Evolutionary conservation across 2,797 vertebrate genomes (phyloP).

Genomic region (Cheracebus regulus): DNA sequence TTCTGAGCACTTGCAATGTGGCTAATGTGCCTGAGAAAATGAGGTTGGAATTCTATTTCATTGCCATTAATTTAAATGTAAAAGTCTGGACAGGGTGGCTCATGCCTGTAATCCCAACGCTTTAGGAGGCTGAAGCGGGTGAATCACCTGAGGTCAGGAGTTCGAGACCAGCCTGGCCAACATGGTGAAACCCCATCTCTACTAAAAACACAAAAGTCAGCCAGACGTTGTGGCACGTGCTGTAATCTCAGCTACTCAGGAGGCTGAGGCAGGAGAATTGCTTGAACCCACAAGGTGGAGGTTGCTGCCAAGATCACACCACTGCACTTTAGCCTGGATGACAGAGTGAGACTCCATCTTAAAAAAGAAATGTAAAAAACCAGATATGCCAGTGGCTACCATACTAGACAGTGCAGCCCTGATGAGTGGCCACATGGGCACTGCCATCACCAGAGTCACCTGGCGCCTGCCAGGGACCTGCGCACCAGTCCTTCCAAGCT

Average conservation of each 20-base stretch:
- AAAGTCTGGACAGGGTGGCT: neutral
- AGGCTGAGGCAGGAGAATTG: neutral
- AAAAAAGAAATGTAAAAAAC: neutral
- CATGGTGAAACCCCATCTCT: neutral
- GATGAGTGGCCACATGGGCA: neutral
- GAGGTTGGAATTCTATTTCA: neutral
- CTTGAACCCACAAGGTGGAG: neutral
- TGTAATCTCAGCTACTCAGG: neutral
- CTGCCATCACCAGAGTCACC: neutral
- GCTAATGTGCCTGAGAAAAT: neutral
- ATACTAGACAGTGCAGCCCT: neutral
- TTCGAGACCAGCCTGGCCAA: neutral
- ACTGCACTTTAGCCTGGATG: neutral
- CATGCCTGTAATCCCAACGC: neutral
- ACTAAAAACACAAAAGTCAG: neutral
- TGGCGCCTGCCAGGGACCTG: fast-evolving
- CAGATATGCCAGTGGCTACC: neutral
- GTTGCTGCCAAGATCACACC: neutral
- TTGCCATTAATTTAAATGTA: neutral
- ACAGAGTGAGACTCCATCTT: neutral
- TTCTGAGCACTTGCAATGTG: neutral
- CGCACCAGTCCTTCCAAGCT: neutral
- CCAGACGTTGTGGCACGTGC: neutral
- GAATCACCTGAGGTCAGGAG: neutral
- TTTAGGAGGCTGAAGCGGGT: neutral